Percentiles rank a stretch among this genome's conserved stretches.
Evolutionary conservation across 2,113 vertebrate species (phyloP).

Genomic region (Vicugna pacos): DNA sequence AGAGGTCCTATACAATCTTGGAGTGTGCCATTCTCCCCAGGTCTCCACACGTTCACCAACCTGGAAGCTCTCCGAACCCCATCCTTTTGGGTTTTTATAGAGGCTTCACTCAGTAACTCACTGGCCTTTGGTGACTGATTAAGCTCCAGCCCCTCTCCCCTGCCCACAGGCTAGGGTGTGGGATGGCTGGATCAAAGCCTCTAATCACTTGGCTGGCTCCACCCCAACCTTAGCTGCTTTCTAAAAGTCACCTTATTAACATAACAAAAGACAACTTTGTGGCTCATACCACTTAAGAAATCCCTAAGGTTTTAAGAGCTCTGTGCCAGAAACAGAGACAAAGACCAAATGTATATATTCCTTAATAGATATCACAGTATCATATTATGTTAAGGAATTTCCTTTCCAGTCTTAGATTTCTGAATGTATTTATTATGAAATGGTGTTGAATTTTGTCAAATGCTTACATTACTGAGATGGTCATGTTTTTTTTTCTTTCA

Average conservation of each 20-base stretch:
- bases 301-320: neutral
- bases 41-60: neutral
- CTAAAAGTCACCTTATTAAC: neutral
- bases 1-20: neutral
- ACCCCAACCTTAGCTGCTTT: neutral
- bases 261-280: neutral
- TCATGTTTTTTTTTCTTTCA: neutral
- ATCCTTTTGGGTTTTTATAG: neutral
- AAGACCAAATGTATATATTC: neutral
- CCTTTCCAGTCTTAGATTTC: neutral
- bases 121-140: neutral
- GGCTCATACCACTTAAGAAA: neutral
- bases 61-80: neutral
- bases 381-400: neutral
- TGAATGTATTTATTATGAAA: neutral
- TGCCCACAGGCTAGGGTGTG: rapidly evolving
- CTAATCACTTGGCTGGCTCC: neutral
- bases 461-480: neutral
- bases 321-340: neutral
- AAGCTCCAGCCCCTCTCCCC: neutral
- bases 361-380: neutral
- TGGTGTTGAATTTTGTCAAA: neutral
- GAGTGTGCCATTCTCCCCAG: neutral
- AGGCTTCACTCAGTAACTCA: neutral
- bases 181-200: neutral